Base-by-base conservation (phyloP, 2,113 vertebrate species). In the Bubalus kerabau region DNA sequence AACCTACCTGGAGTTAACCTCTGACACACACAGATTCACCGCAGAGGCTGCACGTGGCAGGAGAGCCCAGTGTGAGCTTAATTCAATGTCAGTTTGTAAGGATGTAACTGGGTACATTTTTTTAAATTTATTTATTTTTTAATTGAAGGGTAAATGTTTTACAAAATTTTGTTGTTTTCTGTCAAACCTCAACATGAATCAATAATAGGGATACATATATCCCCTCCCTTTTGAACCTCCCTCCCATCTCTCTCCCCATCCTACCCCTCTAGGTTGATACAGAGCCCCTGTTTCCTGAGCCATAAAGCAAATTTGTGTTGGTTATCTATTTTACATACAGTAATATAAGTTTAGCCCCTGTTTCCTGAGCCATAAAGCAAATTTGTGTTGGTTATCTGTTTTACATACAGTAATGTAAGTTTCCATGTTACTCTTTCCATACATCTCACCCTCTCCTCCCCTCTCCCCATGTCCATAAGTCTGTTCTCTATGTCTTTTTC, bases 31-130 rank as follows among this genome's bases (percentile, higher is more conserved):
- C 16, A n/a, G 15, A 15, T 46, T 93, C 64, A 48, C 16, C 9
- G 16, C 36, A 76, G 71, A 14, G 21, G 36, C 23, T 76, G 71
- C 23, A 0, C 0, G 0, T 7, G 71, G 21, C 21, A 3, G 10
- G 19, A 71, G n/a, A 71, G 19, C n/a, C n/a, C 67, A 23, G n/a
- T 71, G 67, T 71, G n/a, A 12, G 67, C 67, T 71, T 71, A 23
- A 71, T 40, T 40, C n/a, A 71, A 0, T 11, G 19, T 71, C 67
- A 71, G 19, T 23, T 36, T 36, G n/a, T 71, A 71, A 23, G 67
- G n/a, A 23, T 36, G n/a, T 40, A 71, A 71, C 67, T 23, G 67
- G 67, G n/a, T 71, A 62, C 28, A 71, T 71, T 36, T 71, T 23
- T 0, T 0, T 2, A 36, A 71, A 2, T 17, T n/a, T 67, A 67